These are phyloP conservation scores for Sesia bembeciformis DNA, from an alignment of 2,888 invertebrate genomes.

Conservation along the genomic window DNA sequence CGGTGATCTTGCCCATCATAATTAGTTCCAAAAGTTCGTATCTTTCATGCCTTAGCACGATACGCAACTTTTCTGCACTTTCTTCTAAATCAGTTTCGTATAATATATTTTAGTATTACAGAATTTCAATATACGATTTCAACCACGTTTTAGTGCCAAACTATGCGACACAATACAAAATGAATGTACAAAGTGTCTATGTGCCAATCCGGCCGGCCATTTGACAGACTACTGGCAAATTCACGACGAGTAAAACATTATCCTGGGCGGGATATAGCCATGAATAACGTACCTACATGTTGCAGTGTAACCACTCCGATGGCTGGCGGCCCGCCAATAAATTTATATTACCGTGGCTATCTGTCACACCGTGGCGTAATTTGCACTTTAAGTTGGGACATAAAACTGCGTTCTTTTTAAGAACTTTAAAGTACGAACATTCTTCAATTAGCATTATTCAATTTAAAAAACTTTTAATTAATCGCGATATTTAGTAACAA, in stretches of 20 bases:
- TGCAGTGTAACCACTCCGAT: slow-evolving; percentile 22
- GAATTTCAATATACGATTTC: too few relatives aligned
- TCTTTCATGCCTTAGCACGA: too few relatives aligned
- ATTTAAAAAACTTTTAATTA: too few relatives aligned
- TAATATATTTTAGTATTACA: too few relatives aligned
- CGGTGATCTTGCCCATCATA: too few relatives aligned
- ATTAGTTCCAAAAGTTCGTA: too few relatives aligned
- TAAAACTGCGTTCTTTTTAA: background rate
- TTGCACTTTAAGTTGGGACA: background rate
- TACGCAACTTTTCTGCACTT: too few relatives aligned
- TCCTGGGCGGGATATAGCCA: slow-evolving; percentile 27
- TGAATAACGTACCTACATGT: slow-evolving; percentile 19
- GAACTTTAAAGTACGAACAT: background rate
- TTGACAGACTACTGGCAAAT: background rate
- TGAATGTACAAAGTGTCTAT: slow-evolving; percentile 1
- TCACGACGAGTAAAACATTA: slow-evolving; percentile 18
- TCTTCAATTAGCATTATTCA: too few relatives aligned
- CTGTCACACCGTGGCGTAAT: slow-evolving; percentile 23
- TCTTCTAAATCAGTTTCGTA: too few relatives aligned
- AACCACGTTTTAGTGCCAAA: too few relatives aligned
- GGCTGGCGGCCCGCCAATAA: slow-evolving; percentile 52
- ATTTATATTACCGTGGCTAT: slow-evolving; percentile 28
- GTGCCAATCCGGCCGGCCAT: background rate
- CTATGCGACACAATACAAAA: slow-evolving; percentile 1
- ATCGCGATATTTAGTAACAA: background rate